Percentiles rank a stretch among this genome's conserved stretches.
Evolutionary conservation across 2,797 vertebrate species (phyloP).

Genomic region (Holocentrus rufus): DNA sequence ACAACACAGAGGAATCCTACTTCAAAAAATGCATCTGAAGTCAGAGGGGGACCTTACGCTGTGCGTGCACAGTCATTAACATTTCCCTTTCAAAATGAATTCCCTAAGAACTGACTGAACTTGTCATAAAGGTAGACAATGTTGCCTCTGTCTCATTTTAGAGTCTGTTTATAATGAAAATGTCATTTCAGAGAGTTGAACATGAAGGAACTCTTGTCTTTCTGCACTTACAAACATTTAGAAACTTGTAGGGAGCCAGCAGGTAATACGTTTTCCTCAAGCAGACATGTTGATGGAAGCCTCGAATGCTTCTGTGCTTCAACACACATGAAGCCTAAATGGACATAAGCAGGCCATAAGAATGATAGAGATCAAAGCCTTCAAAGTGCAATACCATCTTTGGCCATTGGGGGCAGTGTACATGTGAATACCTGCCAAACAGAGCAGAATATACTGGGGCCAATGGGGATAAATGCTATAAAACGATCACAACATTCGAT

Average conservation of each 20-base stretch:
- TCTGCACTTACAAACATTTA: not conserved
- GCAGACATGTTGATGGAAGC: constrained; percentile 6
- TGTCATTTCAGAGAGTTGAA: constrained; percentile 23
- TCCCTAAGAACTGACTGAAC: constrained; percentile 30
- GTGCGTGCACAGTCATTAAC: constrained; percentile 34
- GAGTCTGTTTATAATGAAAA: constrained; percentile 21
- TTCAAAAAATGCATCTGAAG: constrained; percentile 36
- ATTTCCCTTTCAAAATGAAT: constrained; percentile 37
- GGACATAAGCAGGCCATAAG: not conserved
- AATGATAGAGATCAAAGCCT: not conserved
- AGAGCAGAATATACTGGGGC: no score
- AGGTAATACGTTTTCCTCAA: constrained; percentile 27
- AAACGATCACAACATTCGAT: no score
- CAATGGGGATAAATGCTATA: no score
- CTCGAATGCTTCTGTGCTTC: not conserved
- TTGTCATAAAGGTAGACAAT: constrained; percentile 20
- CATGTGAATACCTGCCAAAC: no score
- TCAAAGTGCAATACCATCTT: no score
- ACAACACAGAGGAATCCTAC: constrained; percentile 25
- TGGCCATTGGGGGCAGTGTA: no score
- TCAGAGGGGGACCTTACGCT: constrained; percentile 25
- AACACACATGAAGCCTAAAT: constrained; percentile 2
- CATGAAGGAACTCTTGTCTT: constrained; percentile 10
- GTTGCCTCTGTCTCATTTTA: constrained; percentile 8
- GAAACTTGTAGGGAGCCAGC: not conserved